These are phyloP conservation scores for Clitarchus hookeri DNA, from an alignment of 2,888 invertebrate species.

Conservation along the genomic window DNA sequence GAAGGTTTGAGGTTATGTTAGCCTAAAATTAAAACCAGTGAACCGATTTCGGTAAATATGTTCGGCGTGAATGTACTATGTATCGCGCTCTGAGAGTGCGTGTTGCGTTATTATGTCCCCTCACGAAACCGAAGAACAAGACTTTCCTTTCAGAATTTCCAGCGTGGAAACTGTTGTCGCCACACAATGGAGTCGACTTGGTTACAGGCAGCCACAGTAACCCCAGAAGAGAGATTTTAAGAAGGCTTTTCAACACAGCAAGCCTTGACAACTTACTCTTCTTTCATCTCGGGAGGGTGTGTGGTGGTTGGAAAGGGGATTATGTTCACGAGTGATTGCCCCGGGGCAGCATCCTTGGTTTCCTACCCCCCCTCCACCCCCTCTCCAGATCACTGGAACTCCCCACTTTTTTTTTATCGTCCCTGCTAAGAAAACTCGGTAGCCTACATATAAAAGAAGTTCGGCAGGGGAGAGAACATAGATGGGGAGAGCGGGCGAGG, in stretches of 20 bases:
- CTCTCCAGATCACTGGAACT: neutral
- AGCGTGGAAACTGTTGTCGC: neutral
- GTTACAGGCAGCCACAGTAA: neutral
- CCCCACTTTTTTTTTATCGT: neutral
- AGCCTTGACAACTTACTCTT: neutral
- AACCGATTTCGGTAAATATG: too few species aligned
- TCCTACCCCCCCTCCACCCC: neutral
- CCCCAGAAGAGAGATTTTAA: neutral
- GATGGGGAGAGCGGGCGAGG: neutral
- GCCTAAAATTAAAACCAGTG: too few species aligned
- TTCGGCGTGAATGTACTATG: too few species aligned
- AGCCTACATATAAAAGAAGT: neutral
- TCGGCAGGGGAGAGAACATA: neutral
- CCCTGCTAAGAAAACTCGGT: neutral
- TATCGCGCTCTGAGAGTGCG: too few species aligned
- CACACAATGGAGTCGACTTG: neutral
- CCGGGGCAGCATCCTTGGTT: neutral
- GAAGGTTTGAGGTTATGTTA: too few species aligned
- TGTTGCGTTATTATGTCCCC: neutral
- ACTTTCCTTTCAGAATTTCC: neutral
- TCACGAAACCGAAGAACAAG: neutral
- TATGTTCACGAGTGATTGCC: slow-evolving; percentile 14
- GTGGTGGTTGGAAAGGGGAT: neutral
- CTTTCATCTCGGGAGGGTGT: neutral
- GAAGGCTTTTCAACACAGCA: neutral